Conservation (phyloP, 2,797 vertebrate species). For the Sitta carolinensis region DNA sequence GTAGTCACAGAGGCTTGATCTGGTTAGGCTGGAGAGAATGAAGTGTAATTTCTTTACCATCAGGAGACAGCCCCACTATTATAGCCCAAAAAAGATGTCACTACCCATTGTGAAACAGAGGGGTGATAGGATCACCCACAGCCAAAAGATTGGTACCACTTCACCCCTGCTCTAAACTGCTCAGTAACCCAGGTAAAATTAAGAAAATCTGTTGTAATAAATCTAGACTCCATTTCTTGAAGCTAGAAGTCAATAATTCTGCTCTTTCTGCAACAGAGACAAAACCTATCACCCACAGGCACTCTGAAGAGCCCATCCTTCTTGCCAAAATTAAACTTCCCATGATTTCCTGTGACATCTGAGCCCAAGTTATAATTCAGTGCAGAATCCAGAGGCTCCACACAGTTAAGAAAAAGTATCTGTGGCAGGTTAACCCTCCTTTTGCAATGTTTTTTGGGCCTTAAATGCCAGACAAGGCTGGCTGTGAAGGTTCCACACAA, state of each 20-base stretch:
- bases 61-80: background rate
- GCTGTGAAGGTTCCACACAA: background rate
- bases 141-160: background rate
- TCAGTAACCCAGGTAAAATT: background rate
- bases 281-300: background rate
- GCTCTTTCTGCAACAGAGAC: background rate
- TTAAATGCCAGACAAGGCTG: background rate
- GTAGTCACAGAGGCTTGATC: background rate
- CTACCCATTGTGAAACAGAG: background rate
- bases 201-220: background rate
- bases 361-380: background rate
- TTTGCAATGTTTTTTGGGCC: background rate
- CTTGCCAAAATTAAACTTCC: background rate
- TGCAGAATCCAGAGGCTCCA: background rate
- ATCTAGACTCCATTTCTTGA: background rate
- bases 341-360: background rate
- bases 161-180: background rate
- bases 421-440: background rate
- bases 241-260: background rate
- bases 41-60: background rate
- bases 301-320: background rate
- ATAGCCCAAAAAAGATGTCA: background rate
- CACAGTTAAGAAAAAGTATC: background rate
- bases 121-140: background rate
- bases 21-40: background rate